Base-by-base conservation (phyloP, 2,797 vertebrate species). In the Pseudochromis fuscus region DNA sequence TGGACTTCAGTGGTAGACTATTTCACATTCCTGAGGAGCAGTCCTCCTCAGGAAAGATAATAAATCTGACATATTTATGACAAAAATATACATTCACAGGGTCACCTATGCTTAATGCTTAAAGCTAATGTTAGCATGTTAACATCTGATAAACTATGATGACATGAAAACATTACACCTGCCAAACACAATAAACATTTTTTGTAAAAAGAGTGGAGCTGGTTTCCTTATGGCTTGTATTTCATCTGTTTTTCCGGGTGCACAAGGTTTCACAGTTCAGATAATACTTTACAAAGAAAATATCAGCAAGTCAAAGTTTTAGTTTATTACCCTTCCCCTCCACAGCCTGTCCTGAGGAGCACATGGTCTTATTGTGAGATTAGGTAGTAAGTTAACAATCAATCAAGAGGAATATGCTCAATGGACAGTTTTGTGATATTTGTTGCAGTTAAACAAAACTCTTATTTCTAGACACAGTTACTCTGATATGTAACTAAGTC, bases 221-320 rank as follows among this genome's bases (percentile, higher is more conserved):
- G n/a, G n/a, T n/a, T n/a, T n/a, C n/a, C n/a, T n/a, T n/a, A n/a
- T n/a, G n/a, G n/a, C n/a, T n/a, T n/a, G n/a, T n/a, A n/a, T n/a
- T n/a, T n/a, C n/a, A n/a, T n/a, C n/a, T n/a, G n/a, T n/a, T n/a
- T n/a, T n/a, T n/a, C n/a, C n/a, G n/a, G n/a, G n/a, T n/a, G n/a
- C n/a, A n/a, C n/a, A n/a, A n/a, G n/a, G n/a, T 24, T 45, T 60
- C 12, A 31, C 16, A 45, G 28, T n/a, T 53, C 7, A 24, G 44
- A 68, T 30, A n/a, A 75, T 46, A 19, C 7, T 67, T 23, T 42
- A 9, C 16, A 18, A 21, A 44, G n/a, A 44, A 2, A 44, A n/a
- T 44, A 1, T 44, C 40, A 19, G 9, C 9, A 8, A 19, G 40
- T 24, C 12, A 49, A 25, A 19, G 5, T 31, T 38, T 53, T 21